These are phyloP conservation scores for Oegoconia quadripuncta DNA, from an alignment of 2,888 invertebrate genomes.

Conservation along the genomic window DNA sequence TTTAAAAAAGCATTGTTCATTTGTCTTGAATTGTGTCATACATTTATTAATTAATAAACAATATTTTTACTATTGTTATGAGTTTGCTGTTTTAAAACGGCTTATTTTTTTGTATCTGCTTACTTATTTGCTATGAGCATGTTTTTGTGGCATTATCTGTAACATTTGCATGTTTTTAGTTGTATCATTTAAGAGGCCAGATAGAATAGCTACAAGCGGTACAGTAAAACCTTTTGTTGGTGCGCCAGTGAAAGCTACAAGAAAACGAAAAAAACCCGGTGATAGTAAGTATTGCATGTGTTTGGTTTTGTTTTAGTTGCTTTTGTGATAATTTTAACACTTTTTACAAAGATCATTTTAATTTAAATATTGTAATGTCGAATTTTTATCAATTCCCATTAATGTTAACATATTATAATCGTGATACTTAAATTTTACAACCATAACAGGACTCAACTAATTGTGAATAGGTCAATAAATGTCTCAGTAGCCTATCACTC, in stretches of 20 bases:
- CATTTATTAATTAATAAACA: no score
- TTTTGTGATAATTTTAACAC: not conserved
- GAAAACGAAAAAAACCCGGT: slow-evolving; percentile 88
- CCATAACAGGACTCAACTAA: no score
- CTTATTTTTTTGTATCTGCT: slow-evolving; percentile 15
- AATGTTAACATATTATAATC: not conserved
- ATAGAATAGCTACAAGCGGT: slow-evolving; percentile 54
- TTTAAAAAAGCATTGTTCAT: no score
- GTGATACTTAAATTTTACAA: no score
- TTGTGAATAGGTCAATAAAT: no score
- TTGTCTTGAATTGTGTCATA: no score
- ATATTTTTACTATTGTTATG: no score
- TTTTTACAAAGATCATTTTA: slow-evolving; percentile 5
- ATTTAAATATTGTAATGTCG: no score
- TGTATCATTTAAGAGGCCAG: slow-evolving; percentile 91
- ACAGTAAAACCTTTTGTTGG: slow-evolving; percentile 47
- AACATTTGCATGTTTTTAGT: slow-evolving; percentile 76
- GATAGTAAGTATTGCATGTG: slow-evolving; percentile 66
- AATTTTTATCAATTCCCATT: not conserved
- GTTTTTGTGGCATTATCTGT: slow-evolving; percentile 31
- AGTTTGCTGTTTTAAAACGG: not conserved
- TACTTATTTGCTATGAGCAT: slow-evolving; percentile 19
- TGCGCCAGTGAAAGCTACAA: slow-evolving; percentile 55
- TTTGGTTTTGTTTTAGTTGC: slow-evolving; percentile 1
- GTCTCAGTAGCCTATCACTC: no score